A percentile compares a stretch with the other conserved stretches of the same genome.
Conservation (phyloP, 2,888 invertebrate species). For the Rhogogaster chlorosoma region DNA sequence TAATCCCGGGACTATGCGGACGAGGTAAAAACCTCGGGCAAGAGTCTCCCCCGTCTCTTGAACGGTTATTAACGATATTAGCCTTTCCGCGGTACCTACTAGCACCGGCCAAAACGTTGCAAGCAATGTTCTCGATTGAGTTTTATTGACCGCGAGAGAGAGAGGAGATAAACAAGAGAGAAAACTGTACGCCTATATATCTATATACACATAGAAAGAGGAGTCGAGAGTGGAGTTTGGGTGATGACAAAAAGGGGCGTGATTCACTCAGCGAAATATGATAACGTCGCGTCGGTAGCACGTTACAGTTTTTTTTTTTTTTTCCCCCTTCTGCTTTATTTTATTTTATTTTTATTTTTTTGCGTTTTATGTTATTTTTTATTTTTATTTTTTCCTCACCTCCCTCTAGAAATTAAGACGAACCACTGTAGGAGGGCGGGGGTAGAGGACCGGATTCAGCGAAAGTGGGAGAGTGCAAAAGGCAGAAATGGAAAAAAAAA, state of each 20-base stretch:
- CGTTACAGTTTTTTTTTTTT: constrained; percentile 27
- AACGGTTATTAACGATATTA: constrained; percentile 30
- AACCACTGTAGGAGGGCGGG: neutral
- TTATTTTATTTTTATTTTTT: neutral
- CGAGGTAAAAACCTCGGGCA: neutral
- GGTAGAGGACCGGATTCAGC: neutral
- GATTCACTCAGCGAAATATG: constrained; percentile 49
- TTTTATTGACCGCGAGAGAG: constrained; percentile 44
- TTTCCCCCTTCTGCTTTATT: no score
- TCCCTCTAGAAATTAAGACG: neutral
- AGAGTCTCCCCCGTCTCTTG: neutral
- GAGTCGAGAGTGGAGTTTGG: neutral
- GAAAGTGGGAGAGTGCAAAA: neutral
- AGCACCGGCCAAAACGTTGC: constrained; percentile 34
- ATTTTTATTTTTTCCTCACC: neutral
- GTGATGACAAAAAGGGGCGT: constrained; percentile 46
- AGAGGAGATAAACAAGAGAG: neutral
- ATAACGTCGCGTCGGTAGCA: constrained; percentile 45
- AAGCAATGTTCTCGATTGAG: constrained; percentile 48
- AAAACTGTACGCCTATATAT: neutral
- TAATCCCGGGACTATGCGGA: neutral
- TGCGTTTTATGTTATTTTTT: neutral
- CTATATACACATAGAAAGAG: neutral
- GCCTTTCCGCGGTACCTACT: neutral
- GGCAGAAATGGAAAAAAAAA: neutral